phyloP scores from a whole-genome alignment of 2,113 vertebrate species.

The Cavia porcellus region DNA sequence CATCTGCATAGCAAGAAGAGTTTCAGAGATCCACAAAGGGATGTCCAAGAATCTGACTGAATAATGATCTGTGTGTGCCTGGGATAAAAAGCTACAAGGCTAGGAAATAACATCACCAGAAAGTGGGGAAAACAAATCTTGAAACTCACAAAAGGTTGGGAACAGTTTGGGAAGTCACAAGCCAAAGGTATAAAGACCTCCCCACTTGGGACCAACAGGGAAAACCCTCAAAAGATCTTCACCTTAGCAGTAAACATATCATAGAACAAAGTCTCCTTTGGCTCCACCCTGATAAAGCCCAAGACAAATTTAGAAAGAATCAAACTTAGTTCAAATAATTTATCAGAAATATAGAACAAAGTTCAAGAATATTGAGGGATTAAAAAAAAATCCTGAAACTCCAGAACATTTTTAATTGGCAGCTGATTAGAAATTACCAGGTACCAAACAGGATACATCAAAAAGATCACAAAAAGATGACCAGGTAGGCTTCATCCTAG shows the following conservation, averaged over 20 bases:
- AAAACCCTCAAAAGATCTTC: not conserved
- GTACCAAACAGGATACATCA: not conserved
- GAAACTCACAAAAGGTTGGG: not conserved
- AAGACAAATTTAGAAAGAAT: not conserved
- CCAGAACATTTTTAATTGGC: not conserved
- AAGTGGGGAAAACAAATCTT: not conserved
- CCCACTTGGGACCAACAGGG: not conserved
- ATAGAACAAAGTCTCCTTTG: not conserved
- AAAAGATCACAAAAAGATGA: not conserved
- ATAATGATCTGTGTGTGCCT: not conserved
- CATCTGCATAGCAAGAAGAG: not conserved
- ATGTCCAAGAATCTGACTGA: not conserved
- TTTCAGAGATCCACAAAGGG: not conserved
- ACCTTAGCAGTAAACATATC: not conserved
- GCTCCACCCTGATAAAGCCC: not conserved
- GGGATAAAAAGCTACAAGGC: not conserved
- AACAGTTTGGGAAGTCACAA: not conserved
- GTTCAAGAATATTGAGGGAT: not conserved
- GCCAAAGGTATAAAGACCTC: not conserved
- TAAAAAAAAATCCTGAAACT: not conserved
- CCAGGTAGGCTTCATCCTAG: not conserved
- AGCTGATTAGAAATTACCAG: not conserved
- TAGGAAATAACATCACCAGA: not conserved
- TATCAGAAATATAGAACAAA: not conserved
- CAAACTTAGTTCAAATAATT: not conserved